Evolutionary conservation across 2,888 invertebrate genomes (phyloP).

Genomic region (Carterocephalus palaemon): DNA sequence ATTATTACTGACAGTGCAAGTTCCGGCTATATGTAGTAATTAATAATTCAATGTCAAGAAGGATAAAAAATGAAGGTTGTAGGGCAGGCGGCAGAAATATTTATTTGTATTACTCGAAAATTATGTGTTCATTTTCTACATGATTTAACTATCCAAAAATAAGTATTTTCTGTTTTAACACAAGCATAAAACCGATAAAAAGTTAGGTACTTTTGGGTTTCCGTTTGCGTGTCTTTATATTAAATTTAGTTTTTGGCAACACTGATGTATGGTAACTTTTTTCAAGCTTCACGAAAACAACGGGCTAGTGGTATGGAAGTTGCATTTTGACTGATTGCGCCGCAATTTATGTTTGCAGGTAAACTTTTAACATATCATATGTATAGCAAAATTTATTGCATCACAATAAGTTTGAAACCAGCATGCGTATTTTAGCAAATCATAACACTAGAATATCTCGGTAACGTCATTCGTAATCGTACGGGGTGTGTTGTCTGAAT

Average conservation of each 20-base stretch:
- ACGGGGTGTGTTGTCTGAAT: conserved; percentile 52
- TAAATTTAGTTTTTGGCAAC: too few relatives aligned
- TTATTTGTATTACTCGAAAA: too few relatives aligned
- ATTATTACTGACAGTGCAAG: too few relatives aligned
- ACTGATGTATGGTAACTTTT: conserved; percentile 58
- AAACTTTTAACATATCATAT: conserved; percentile 40
- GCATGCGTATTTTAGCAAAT: conserved; percentile 14
- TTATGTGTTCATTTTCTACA: too few relatives aligned
- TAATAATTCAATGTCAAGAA: too few relatives aligned
- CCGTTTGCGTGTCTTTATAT: too few relatives aligned
- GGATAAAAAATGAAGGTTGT: too few relatives aligned
- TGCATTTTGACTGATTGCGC: conserved; percentile 81
- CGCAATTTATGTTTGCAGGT: conserved; percentile 77
- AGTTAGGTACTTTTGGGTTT: too few relatives aligned
- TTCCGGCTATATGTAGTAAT: too few relatives aligned
- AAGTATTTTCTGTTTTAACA: neutral
- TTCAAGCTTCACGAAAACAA: conserved; percentile 79
- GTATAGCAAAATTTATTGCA: conserved; percentile 11
- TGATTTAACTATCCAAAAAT: too few relatives aligned
- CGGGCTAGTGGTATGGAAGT: conserved; percentile 78
- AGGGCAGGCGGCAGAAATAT: too few relatives aligned
- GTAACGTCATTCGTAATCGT: conserved; percentile 43
- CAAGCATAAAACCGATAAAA: conserved; percentile 2
- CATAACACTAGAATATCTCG: conserved; percentile 31
- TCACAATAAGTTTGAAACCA: conserved; percentile 13